phyloP scores from a whole-genome alignment of 1,140 invertebrate species.

The Trigoniulus corallinus region DNA sequence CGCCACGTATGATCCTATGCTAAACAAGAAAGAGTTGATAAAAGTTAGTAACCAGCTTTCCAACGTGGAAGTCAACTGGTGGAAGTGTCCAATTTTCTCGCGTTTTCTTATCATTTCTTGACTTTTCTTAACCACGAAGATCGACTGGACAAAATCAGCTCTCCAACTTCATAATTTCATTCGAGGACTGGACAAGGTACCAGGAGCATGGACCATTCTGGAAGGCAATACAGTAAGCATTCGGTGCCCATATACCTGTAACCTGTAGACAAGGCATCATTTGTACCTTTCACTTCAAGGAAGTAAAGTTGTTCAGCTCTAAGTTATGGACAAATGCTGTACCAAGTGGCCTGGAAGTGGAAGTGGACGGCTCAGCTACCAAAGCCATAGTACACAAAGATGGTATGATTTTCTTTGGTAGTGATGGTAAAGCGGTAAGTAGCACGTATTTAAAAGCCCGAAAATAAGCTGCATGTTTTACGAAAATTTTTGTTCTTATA shows the following conservation, averaged over 20 bases:
- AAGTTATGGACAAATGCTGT: constrained; percentile 44
- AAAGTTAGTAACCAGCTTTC: constrained; percentile 24
- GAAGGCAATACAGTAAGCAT: constrained; percentile 42
- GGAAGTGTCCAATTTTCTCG: too few relatives aligned
- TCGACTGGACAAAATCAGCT: constrained; percentile 53
- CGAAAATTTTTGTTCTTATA: not conserved
- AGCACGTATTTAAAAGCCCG: constrained; percentile 6
- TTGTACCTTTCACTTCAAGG: too few relatives aligned
- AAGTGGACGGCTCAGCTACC: constrained; percentile 39
- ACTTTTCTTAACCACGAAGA: constrained; percentile 31
- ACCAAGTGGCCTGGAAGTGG: constrained; percentile 36
- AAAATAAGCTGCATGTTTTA: not conserved
- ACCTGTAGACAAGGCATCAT: too few relatives aligned
- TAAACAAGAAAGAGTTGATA: constrained; percentile 67
- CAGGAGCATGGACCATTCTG: constrained; percentile 66
- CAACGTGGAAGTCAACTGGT: not conserved
- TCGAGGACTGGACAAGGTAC: constrained; percentile 76
- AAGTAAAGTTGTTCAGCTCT: constrained; percentile 58
- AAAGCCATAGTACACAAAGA: constrained; percentile 53
- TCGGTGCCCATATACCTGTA: too few relatives aligned
- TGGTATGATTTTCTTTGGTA: constrained; percentile 61
- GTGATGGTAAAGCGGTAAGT: constrained; percentile 52
- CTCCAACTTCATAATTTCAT: constrained; percentile 78
- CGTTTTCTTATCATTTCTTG: too few relatives aligned
- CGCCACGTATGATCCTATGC: constrained; percentile 78